Base-by-base conservation (phyloP, 1,140 invertebrate species). In the Neuroterus valhalla region DNA sequence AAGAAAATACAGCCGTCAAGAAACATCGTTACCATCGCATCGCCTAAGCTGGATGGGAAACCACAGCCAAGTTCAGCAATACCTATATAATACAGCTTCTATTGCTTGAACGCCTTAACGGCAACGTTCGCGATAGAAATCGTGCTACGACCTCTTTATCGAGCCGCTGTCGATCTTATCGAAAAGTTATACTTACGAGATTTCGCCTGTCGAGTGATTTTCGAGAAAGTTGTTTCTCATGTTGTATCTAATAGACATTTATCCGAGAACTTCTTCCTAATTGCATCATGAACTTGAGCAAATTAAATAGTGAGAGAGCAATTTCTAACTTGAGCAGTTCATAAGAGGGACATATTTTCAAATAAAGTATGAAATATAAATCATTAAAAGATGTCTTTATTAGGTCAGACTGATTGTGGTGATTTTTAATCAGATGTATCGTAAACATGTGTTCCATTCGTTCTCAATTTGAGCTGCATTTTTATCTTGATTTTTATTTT, bases 151-250 rank as follows among this genome's bases (percentile, higher is more conserved):
- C 23, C 52, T 62, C 52, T 62, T 62, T 62, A 62, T 62, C 52
- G 52, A 62, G 26, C 52, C 52, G 52, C 52, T 62, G 52, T 62
- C 52, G 52, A 62, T 62, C n/a, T 52, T 52, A 52, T 52, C 50
- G 50, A 21, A 62, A 62, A 62, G 52, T 62, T 62, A 62, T 62
- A 62, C 52, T 62, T 62, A 62, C 23, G 21, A 62, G 52, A 62
- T 62, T 62, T 62, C 52, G 52, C 52, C 12, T 62, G 52, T 31
- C 21, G 23, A 26, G 52, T 62, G 52, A 62, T 62, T 62, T 62
- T 62, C 52, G 26, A 62, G 21, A 15, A 62, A 62, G 52, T 15
- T 23, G 23, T 62, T 55, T 62, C 52, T 15, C 52, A 62, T 62
- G 52, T 19, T 12, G 12, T 19, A 52, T 52, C 50, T 26, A 48